phyloP scores from a whole-genome alignment of 2,797 vertebrate species.

The Momotus momota region DNA sequence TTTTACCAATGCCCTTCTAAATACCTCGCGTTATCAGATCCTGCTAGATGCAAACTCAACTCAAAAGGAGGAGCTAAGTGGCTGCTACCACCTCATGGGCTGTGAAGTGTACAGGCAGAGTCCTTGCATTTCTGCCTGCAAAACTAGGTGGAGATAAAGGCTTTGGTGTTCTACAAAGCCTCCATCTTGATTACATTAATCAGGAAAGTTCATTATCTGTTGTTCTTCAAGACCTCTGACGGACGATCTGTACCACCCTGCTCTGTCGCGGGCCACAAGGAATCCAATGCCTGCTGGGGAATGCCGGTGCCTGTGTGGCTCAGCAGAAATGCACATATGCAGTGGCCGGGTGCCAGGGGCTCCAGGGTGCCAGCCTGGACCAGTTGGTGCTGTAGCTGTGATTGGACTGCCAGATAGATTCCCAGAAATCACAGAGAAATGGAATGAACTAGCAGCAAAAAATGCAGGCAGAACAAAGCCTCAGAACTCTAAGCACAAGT shows the following conservation, averaged over 20 bases:
- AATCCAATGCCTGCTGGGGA: neutral
- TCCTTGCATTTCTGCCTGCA: neutral
- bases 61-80: neutral
- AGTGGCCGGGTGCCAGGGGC: neutral
- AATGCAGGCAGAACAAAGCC: neutral
- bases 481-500: neutral
- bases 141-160: neutral
- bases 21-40: neutral
- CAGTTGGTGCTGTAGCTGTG: neutral
- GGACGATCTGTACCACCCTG: neutral
- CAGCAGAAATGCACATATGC: neutral
- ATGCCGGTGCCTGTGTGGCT: neutral
- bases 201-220: neutral
- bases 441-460: neutral
- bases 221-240: neutral
- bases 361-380: neutral
- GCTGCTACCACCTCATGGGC: neutral
- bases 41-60: neutral
- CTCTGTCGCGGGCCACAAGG: neutral
- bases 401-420: neutral
- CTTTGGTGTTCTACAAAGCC: neutral
- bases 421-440: neutral
- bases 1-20: neutral
- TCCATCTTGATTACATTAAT: accelerated
- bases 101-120: neutral